Evolutionary conservation across 1,140 invertebrate genomes (phyloP).

Genomic region (Danaus plexippus): DNA sequence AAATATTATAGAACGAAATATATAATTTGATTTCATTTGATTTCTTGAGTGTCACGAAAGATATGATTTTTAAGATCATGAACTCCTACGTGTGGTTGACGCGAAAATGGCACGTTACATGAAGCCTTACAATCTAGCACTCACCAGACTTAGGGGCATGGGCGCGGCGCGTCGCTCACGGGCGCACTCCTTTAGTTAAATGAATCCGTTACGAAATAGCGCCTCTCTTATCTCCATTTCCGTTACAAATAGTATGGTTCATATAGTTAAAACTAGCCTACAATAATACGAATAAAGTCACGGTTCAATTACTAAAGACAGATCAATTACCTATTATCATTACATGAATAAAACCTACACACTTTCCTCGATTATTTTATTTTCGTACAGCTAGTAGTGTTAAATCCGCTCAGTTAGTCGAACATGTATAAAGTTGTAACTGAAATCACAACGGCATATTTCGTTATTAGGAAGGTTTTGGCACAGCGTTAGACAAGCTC

Average conservation of each 20-base stretch:
- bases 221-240: slow-evolving; percentile 48
- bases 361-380: slow-evolving; percentile 33
- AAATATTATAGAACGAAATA: no score
- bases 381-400: slow-evolving; percentile 23
- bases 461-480: slow-evolving; percentile 37
- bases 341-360: slow-evolving; percentile 65
- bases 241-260: slow-evolving; percentile 41
- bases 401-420: slow-evolving; percentile 12
- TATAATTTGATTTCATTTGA: no score
- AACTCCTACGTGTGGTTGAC: slow-evolving; percentile 25
- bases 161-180: slow-evolving; percentile 59
- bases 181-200: slow-evolving; percentile 61
- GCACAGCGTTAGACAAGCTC: slow-evolving; percentile 35
- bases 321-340: slow-evolving; percentile 53
- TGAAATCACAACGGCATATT: slow-evolving; percentile 22
- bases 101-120: slow-evolving; percentile 49
- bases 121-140: slow-evolving; percentile 66
- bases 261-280: slow-evolving; percentile 36
- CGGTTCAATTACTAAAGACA: slow-evolving; percentile 49
- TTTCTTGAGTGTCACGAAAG: no score
- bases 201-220: slow-evolving; percentile 54
- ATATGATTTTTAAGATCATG: not conserved
- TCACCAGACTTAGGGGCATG: slow-evolving; percentile 65
- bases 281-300: slow-evolving; percentile 36
- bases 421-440: slow-evolving; percentile 17